Conservation (phyloP, 2,888 invertebrate genomes). For the Athripsodes cinereus region DNA sequence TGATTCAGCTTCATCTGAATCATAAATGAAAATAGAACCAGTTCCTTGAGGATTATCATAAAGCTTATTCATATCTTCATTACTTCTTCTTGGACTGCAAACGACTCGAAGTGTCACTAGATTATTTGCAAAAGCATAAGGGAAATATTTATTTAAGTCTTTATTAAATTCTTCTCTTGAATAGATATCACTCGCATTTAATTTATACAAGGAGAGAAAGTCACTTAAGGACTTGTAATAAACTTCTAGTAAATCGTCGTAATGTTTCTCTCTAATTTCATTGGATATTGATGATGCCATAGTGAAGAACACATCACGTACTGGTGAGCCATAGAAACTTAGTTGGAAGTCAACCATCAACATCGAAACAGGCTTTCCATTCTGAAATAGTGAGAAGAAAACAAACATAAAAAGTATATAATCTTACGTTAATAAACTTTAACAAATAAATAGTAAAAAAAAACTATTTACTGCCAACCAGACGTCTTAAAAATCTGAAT, state of each 20-base stretch:
- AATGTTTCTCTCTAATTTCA: conserved; percentile 10
- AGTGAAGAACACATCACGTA: conserved; percentile 20
- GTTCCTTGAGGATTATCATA: conserved; percentile 6
- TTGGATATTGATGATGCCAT: conserved; percentile 17
- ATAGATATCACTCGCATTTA: conserved; percentile 12
- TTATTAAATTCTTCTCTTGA: conserved; percentile 10
- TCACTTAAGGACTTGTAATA: conserved; percentile 15
- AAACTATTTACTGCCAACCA: not conserved
- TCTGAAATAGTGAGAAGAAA: conserved; percentile 16
- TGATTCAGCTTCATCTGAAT: conserved; percentile 17
- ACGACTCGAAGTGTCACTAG: conserved; percentile 17
- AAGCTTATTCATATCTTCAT: conserved; percentile 12
- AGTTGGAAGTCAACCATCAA: conserved; percentile 24
- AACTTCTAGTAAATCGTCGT: conserved; percentile 9
- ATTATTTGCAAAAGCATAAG: conserved; percentile 15
- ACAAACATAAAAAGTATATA: not conserved
- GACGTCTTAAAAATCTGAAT: not conserved
- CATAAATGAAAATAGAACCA: conserved; percentile 21
- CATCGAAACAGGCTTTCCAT: conserved; percentile 9
- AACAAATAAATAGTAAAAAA: not conserved
- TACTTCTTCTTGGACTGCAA: conserved; percentile 14
- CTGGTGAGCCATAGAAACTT: conserved; percentile 19
- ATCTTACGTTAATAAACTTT: not conserved
- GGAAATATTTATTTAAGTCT: conserved; percentile 14
- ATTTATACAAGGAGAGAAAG: conserved; percentile 10